A percentile compares a stretch with the other conserved stretches of the same genome.
Conservation (phyloP, 2,797 vertebrate species). For the Tolypeutes matacus region DNA sequence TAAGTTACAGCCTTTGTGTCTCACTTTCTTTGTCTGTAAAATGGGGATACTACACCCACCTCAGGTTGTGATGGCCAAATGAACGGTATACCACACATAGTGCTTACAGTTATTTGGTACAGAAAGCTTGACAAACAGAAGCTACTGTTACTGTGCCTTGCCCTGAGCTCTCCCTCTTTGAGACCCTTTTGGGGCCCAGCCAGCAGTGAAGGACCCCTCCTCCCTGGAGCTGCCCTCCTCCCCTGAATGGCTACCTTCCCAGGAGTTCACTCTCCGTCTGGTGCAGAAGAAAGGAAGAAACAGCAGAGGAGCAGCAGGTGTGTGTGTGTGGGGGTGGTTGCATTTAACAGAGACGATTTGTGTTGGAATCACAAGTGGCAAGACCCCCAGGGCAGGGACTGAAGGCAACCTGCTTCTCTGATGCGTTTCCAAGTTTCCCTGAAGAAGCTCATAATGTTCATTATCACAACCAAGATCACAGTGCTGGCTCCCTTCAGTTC, state of each 20-base stretch:
- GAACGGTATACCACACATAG: rapidly evolving
- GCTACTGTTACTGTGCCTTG: rapidly evolving
- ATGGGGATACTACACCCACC: neutral
- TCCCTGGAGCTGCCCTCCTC: neutral
- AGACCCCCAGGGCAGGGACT: neutral
- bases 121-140: neutral
- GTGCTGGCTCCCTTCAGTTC: neutral
- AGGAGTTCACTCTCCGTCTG: neutral
- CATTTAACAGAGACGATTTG: neutral
- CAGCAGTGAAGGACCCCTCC: no score
- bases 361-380: neutral
- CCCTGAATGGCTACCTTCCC: neutral
- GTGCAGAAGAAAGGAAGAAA: neutral
- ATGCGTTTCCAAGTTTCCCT: neutral
- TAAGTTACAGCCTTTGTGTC: neutral
- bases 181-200: neutral
- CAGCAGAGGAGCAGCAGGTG: neutral
- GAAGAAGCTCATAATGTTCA: neutral
- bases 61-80: no score
- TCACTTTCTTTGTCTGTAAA: no score
- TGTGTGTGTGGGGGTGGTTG: rapidly evolving
- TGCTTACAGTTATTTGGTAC: no score
- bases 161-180: neutral
- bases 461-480: neutral
- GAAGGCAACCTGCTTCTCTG: neutral